Base-by-base conservation (phyloP, 2,113 vertebrate species). In the Festucalex cinctus region DNA sequence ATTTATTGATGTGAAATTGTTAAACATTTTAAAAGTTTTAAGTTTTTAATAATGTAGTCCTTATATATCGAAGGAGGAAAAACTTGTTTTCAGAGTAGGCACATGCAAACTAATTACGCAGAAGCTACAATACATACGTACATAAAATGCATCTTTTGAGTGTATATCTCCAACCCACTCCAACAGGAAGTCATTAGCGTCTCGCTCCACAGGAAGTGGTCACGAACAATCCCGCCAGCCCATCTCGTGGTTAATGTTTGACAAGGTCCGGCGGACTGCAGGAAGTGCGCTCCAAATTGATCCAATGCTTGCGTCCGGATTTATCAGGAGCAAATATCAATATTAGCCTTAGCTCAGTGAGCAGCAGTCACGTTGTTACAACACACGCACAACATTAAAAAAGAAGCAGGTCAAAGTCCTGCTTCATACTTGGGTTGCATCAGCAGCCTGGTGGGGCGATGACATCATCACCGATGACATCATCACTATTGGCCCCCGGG, bases 101-200 rank as follows among this genome's bases (percentile, higher is more conserved):
- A 2, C 8, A 53, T n/a, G 19, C 51, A n/a, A 2, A 19, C 28
- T 32, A 32, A 32, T 2, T 53, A 2, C n/a, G 3, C 19, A 51
- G 44, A 64, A 13, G 64, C 63, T 19, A 7, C 44, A n/a, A 32
- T 32, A 32, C 9, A 17, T 39, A 37, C 73, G 10, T 13, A 22
- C 22, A 13, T 9, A 1, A 13, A 24, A 54, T 26, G 51, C 46
- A 39, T 41, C 57, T 51, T 54, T 22, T 70, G 54, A 49, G 26
- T n/a, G 32, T 57, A 1, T 64, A 78, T 61, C 76, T 37, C 63
- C 54, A 64, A 22, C 9, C 17, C 68, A 49, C 44, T 43, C 54
- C 24, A 28, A 62, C 67, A 75, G 77, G 66, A 17, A 53, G 67
- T 78, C 78, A 80, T 84, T 77, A 83, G 66, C 57, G 8, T 63